Percentiles rank a stretch among this genome's conserved stretches.
Evolutionary conservation across 2,888 invertebrate genomes (phyloP).

Genomic region (Zelleria hepariella): DNA sequence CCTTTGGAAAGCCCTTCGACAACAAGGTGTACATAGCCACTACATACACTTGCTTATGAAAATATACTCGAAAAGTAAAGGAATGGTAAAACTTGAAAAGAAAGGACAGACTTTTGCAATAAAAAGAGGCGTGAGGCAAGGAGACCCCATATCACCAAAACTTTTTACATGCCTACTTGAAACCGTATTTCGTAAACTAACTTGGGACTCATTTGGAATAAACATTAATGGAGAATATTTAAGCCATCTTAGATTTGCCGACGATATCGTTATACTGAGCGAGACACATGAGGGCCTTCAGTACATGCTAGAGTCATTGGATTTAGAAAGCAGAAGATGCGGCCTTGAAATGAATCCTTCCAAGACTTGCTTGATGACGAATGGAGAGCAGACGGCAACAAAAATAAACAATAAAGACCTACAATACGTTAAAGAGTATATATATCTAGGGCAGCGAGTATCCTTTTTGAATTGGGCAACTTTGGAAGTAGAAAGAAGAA

Average conservation of each 20-base stretch:
- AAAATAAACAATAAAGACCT: neutral
- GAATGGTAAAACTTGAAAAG: neutral
- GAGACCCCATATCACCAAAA: neutral
- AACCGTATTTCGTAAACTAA: neutral
- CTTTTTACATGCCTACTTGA: neutral
- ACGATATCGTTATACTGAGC: neutral
- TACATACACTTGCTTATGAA: neutral
- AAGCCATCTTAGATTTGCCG: constrained; percentile 1
- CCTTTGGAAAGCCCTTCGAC: neutral
- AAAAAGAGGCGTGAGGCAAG: neutral
- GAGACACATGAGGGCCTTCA: neutral
- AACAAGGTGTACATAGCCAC: neutral
- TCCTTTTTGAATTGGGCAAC: neutral
- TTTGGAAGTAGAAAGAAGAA: neutral
- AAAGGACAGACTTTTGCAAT: neutral
- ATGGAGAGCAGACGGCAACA: neutral
- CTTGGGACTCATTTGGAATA: constrained; percentile 2
- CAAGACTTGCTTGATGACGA: neutral
- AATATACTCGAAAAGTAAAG: neutral
- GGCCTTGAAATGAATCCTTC: neutral
- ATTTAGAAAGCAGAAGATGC: neutral
- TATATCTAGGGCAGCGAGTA: too few species aligned
- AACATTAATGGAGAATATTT: constrained; percentile 3
- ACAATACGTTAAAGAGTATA: neutral
- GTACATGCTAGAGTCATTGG: neutral